Conservation (phyloP, 2,797 vertebrate species). For the Thunnus albacares region DNA sequence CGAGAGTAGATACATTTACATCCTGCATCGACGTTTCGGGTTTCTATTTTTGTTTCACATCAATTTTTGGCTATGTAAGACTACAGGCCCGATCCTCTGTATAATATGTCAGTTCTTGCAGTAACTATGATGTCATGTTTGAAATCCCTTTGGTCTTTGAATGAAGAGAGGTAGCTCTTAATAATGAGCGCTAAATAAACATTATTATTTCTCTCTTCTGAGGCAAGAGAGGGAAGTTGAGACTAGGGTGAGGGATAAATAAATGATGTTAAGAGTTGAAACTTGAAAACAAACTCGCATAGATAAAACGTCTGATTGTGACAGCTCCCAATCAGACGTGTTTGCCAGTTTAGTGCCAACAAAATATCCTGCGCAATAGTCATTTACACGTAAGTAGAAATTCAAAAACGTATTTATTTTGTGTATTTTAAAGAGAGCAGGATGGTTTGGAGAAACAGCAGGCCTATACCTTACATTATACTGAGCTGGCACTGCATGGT, state of each 20-base stretch:
- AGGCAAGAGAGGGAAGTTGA: slow-evolving; percentile 12
- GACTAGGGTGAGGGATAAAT: slow-evolving; percentile 49
- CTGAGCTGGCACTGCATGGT: not conserved
- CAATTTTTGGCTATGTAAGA: slow-evolving; percentile 68
- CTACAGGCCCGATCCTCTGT: slow-evolving; percentile 64
- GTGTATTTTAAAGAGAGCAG: not conserved
- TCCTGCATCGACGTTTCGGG: slow-evolving; percentile 78
- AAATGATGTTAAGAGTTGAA: slow-evolving; percentile 62
- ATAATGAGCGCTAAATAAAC: slow-evolving; percentile 70
- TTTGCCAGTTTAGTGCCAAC: slow-evolving; percentile 36
- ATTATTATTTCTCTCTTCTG: slow-evolving; percentile 46
- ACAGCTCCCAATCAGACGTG: slow-evolving; percentile 42
- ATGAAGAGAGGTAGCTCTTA: slow-evolving; percentile 62
- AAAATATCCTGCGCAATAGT: slow-evolving; percentile 1
- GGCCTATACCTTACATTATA: not conserved
- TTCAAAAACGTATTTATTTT: not conserved
- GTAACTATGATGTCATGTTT: slow-evolving; percentile 70
- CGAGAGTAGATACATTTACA: slow-evolving; percentile 79
- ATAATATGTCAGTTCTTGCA: slow-evolving; percentile 63
- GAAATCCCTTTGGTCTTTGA: slow-evolving; percentile 65
- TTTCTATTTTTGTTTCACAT: slow-evolving; percentile 77
- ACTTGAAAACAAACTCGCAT: slow-evolving; percentile 55
- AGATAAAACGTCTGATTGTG: slow-evolving; percentile 45
- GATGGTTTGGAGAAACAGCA: not conserved
- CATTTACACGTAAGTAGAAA: not conserved